These are phyloP conservation scores for Tupaia tana DNA, from an alignment of 2,113 vertebrate genomes.

Conservation along the genomic window DNA sequence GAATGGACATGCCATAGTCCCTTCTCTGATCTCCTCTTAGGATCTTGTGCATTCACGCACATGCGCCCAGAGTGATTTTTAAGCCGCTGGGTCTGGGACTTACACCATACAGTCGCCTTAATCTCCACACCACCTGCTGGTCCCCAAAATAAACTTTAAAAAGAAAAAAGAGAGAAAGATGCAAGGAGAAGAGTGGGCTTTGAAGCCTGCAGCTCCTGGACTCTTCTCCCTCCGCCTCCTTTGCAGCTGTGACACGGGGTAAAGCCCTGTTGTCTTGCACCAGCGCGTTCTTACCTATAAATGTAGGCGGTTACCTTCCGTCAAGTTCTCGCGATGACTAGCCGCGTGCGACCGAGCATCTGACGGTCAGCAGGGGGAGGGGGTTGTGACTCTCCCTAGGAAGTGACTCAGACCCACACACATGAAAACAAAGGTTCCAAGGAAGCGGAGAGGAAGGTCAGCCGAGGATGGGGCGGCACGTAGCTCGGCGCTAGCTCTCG, in stretches of 20 bases:
- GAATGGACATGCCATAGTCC: too few relatives aligned
- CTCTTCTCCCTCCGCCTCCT: too few relatives aligned
- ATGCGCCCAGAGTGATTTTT: too few relatives aligned
- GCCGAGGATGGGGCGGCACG: background rate
- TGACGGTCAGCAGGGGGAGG: background rate
- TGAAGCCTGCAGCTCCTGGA: background rate
- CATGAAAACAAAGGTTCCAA: background rate
- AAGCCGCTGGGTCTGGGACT: too few relatives aligned
- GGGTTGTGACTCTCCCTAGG: background rate
- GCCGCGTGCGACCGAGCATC: too few relatives aligned
- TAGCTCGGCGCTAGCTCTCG: background rate
- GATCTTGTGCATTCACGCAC: too few relatives aligned
- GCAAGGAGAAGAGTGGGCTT: background rate
- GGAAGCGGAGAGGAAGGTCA: background rate
- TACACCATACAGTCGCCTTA: too few relatives aligned
- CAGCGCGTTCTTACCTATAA: background rate
- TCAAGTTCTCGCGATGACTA: background rate
- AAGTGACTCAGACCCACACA: background rate
- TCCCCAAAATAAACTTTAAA: too few relatives aligned
- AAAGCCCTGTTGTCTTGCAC: background rate
- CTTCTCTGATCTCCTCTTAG: too few relatives aligned
- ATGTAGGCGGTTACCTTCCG: background rate
- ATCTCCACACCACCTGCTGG: too few relatives aligned
- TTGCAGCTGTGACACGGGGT: background rate
- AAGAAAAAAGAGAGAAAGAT: background rate